Base-by-base conservation (phyloP, 2,888 invertebrate species). In the Shargacucullia verbasci region DNA sequence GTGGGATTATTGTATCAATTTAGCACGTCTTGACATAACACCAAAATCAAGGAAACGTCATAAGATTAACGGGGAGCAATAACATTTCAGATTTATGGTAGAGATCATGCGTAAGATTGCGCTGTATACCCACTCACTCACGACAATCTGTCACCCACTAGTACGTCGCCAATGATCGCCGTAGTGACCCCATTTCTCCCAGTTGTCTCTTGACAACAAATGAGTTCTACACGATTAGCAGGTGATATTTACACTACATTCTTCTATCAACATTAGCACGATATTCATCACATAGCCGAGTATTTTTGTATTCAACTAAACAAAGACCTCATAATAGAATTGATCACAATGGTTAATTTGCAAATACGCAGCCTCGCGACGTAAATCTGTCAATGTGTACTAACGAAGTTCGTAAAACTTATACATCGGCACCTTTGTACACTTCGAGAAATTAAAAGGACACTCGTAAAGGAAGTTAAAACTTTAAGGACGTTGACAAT, bases 301-400 rank as follows among this genome's bases (percentile, higher is more conserved):
- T 46, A 15, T 37, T 25, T 25, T 45, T 27, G 40, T 48, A 43
- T 47, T 1, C 34, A 27, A 20, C 31, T 14, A 45, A 57, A 70
- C 72, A 71, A 70, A 71, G 47, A 47, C 33, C 4, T 64, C 41
- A 8, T 33, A 48, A 34, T 48, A 48, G 14, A 53, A 64, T 66
- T 58, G 38, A 37, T 39, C 59, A 68, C 59, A 72, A 72, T 55
- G 54, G 57, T 49, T 34, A 53, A 48, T 60, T 56, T 44, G 56
- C 73, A 53, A 72, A 62, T 57, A 60, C 29, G 38, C 53, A 20
- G 35, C 20, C 45, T 43, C 59, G 39, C 60, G 59, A 64, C 70
- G 73, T 87, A 86, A 86, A 82, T 77, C 82, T 79, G 82, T 87
- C 84, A 75, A 66, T 80, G 56, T 53, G 54, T 56, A 70, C 79